Base-by-base conservation (phyloP, 2,113 vertebrate genomes). In the Cebidichthys violaceus region DNA sequence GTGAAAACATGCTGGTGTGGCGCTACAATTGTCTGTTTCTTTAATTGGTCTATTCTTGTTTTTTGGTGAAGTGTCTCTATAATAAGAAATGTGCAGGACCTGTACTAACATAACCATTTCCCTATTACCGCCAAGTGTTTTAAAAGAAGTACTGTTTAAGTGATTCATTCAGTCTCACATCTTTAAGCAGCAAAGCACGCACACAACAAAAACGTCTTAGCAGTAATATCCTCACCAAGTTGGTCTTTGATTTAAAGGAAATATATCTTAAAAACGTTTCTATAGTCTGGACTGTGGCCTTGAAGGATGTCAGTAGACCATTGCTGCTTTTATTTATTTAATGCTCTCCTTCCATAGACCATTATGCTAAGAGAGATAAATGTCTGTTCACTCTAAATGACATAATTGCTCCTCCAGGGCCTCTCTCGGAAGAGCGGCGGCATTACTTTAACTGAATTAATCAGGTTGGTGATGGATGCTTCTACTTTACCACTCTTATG, bases 361-460 rank as follows among this genome's bases (percentile, higher is more conserved):
- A 82, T 89, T 85, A 79, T 52, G 0, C 79, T 82, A 65, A 85
- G 35, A 71, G 69, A 86, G 81, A 90, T 86, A 29, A 85, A 90
- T 86, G 79, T 79, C 24, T 39, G 35, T 77, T 86, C 74, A 31
- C 50, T 84, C 75, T 83, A 74, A 86, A 80, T 77, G 35, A 75
- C 77, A 86, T 90, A 86, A 89, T 90, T 85, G 77, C 78, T 90
- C 81, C 72, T 81, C 31, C 24, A 47, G 82, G 85, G 22, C 68
- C 77, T 88, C 70, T 90, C 70, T 73, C 7, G 9, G 64, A 54
- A 57, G 76, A 89, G 47, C 27, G 14, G 67, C 86, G 75, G 37
- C 76, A 81, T 60, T 55, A 68, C 81, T 89, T 77, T 75, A 88
- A 86, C 75, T 70, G 13, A 88, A 89, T 89, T 80, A 87, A 88